Conservation (phyloP, 2,888 invertebrate genomes). For the Volucella inflata region DNA sequence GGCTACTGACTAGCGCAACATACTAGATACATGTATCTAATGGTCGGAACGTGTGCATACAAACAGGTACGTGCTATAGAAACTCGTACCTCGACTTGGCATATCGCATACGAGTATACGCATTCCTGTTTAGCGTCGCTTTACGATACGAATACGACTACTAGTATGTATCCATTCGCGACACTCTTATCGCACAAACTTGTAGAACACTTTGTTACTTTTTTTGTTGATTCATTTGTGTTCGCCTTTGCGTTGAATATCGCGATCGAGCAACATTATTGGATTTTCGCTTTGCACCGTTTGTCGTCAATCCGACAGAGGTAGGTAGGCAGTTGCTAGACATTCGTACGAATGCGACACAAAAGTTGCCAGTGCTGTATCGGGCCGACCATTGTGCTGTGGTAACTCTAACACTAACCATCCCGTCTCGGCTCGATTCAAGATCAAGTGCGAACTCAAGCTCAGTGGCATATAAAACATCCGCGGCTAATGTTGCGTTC, state of each 20-base stretch:
- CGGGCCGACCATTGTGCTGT: slow-evolving; percentile 50
- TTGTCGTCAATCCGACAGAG: slow-evolving; percentile 4
- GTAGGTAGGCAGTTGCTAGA: slow-evolving; percentile 7
- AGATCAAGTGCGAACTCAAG: slow-evolving; percentile 68
- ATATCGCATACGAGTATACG: background rate
- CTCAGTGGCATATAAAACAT: slow-evolving; percentile 70
- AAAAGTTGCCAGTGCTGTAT: slow-evolving; percentile 63
- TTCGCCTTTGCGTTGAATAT: slow-evolving; percentile 38
- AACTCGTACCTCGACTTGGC: background rate
- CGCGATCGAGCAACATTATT: slow-evolving; percentile 30
- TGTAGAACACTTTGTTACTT: slow-evolving; percentile 5
- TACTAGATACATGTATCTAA: slow-evolving; percentile 50
- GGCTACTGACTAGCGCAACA: slow-evolving; percentile 37
- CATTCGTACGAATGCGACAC: slow-evolving; percentile 32
- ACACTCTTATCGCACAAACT: slow-evolving; percentile 50
- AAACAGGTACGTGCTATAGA: slow-evolving; percentile 39
- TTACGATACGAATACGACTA: slow-evolving; percentile 59
- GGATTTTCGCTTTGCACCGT: slow-evolving; percentile 27
- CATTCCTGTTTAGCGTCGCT: slow-evolving; percentile 50
- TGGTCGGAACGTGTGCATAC: slow-evolving; percentile 39
- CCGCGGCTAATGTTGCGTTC: slow-evolving; percentile 70
- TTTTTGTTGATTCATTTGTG: slow-evolving; percentile 5
- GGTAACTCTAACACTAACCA: slow-evolving; percentile 52
- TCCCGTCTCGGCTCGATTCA: slow-evolving; percentile 56
- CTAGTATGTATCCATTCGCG: background rate